Conservation (phyloP, 2,797 vertebrate species). For the Periophthalmus magnuspinnatus region DNA sequence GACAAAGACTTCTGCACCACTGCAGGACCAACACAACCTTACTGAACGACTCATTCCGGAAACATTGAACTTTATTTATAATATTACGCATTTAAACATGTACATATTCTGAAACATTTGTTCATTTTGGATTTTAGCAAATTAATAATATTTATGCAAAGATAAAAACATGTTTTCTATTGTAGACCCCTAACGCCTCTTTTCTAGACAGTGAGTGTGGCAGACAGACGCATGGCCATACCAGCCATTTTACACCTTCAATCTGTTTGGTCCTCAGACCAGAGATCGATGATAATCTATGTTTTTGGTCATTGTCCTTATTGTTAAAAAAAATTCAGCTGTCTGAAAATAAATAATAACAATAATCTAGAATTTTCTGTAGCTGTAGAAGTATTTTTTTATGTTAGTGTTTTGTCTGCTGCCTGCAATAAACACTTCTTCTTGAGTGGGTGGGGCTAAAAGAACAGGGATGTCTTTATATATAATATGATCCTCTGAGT, state of each 20-base stretch:
- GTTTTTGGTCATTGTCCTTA: slow-evolving; percentile 37
- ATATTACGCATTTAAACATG: not conserved
- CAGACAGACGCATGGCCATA: slow-evolving; percentile 67
- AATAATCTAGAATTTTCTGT: not conserved
- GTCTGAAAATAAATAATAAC: not conserved
- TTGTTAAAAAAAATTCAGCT: not conserved
- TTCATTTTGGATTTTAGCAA: not conserved
- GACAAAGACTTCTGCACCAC: slow-evolving; percentile 71
- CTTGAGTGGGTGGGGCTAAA: slow-evolving; percentile 22
- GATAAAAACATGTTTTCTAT: not conserved
- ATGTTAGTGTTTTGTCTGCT: slow-evolving; percentile 19
- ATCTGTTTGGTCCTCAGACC: slow-evolving; percentile 52
- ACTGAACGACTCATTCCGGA: slow-evolving; percentile 49
- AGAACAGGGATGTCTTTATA: slow-evolving; percentile 13
- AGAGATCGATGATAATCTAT: slow-evolving; percentile 70
- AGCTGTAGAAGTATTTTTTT: slow-evolving; percentile 4
- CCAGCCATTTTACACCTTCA: slow-evolving; percentile 78
- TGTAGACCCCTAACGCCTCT: not conserved
- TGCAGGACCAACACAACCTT: slow-evolving; percentile 48
- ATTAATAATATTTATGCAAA: not conserved
- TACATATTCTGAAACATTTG: not conserved
- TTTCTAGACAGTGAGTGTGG: slow-evolving; percentile 30
- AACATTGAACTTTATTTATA: slow-evolving; percentile 41
- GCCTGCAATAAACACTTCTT: slow-evolving; percentile 32
- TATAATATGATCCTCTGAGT: not conserved